Base-by-base conservation (phyloP, 2,888 invertebrate genomes). In the Lochmaea crataegi region DNA sequence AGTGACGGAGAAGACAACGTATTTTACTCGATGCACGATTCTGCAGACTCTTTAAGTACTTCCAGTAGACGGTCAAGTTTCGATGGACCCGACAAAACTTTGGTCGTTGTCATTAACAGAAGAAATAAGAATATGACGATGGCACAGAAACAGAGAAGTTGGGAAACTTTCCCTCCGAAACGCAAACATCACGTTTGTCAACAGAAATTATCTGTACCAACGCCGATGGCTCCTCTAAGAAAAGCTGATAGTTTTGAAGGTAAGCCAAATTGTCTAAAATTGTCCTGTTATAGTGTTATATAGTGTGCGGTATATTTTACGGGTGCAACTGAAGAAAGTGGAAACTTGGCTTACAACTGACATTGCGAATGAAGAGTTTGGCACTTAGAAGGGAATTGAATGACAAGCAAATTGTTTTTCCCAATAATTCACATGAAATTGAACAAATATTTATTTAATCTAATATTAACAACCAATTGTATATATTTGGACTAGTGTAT, bases 231-330 rank as follows among this genome's bases (percentile, higher is more conserved):
- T 41, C 88, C 87, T 38, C 81, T 91, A 66, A 88, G 90, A 75
- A 91, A 91, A 81, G 90, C 91, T 1, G 92, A 92, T 80, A 92
- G 91, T 81, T 92, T 92, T 81, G 92, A 92, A 82, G 82, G 82
- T 82, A 72, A 63, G n/a, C 16, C n/a, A 32, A 32, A 32, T 32
- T 32, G 32, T 2, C 5, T 32, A 32, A 32, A 32, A 32, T 32
- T 32, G 2, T 32, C 5, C 2, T 32, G 32, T 32, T 32, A 32
- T 5, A 32, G 5, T 32, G 2, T 32, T 32, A n/a, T n/a, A n/a
- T n/a, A n/a, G n/a, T n/a, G n/a, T n/a, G n/a, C n/a, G n/a, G n/a
- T n/a, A n/a, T n/a, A n/a, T n/a, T n/a, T n/a, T n/a, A n/a, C n/a
- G n/a, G n/a, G n/a, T n/a, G n/a, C n/a, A n/a, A n/a, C n/a, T n/a